Conservation (phyloP, 2,797 vertebrate genomes). For the Syngnathus acus region DNA sequence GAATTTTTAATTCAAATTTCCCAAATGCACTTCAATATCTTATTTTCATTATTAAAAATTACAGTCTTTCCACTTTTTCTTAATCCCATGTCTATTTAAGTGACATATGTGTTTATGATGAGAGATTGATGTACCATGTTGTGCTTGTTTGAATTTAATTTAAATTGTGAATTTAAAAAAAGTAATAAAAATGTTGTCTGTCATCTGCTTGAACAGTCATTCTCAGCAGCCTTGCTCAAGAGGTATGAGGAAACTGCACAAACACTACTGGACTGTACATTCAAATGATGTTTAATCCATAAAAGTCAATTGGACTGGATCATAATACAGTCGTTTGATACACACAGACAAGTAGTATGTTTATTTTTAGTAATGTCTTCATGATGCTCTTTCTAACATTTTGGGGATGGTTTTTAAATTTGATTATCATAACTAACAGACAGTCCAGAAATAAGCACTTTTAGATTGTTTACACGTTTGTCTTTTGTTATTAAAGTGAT, state of each 20-base stretch:
- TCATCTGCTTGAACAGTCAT: conserved; percentile 47
- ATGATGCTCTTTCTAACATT: background rate
- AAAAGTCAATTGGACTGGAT: background rate
- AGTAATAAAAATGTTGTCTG: background rate
- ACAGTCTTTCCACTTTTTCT: background rate
- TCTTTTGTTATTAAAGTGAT: background rate
- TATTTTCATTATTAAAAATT: background rate
- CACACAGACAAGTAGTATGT: background rate
- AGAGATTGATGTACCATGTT: conserved; percentile 23
- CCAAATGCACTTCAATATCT: background rate
- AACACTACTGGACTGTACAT: background rate
- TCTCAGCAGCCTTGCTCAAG: conserved; percentile 45
- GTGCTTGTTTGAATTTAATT: conserved; percentile 6
- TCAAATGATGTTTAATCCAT: background rate
- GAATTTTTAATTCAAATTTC: background rate
- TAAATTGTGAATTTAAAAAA: too few relatives aligned
- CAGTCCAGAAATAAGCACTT: too few relatives aligned
- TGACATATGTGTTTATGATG: conserved; percentile 1
- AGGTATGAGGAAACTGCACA: conserved; percentile 47
- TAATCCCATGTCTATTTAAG: conserved; percentile 16
- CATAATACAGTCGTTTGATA: background rate
- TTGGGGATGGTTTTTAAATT: background rate
- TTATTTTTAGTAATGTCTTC: background rate
- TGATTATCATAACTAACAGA: background rate
- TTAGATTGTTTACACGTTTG: background rate